Evolutionary conservation across 2,888 invertebrate genomes (phyloP).

Genomic region (Andrena praecox): DNA sequence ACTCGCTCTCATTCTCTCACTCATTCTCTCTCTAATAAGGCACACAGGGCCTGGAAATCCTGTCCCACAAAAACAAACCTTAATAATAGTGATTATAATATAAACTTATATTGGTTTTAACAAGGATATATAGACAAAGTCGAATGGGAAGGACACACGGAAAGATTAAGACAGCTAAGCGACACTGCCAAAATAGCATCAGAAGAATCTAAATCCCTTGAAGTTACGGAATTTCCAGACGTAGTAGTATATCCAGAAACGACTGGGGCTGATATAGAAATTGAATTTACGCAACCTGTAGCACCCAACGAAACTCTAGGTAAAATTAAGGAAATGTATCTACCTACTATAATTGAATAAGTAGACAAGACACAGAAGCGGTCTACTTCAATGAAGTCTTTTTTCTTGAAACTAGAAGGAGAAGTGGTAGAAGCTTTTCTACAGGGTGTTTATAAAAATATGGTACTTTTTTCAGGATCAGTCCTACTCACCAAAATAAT

Average conservation of each 20-base stretch:
- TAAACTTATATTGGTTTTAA: slow-evolving; percentile 14
- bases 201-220: slow-evolving; percentile 72
- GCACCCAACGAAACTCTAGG: slow-evolving; percentile 28
- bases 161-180: slow-evolving; percentile 77
- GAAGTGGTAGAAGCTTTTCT: no score
- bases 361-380: no score
- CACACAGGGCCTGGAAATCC: no score
- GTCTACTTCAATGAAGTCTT: no score
- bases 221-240: slow-evolving; percentile 77
- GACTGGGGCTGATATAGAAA: slow-evolving; percentile 31
- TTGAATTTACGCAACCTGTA: neutral
- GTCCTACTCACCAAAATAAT: no score
- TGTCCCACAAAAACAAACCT: neutral
- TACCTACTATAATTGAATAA: no score
- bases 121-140: slow-evolving; percentile 77
- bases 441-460: no score
- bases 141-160: slow-evolving; percentile 82
- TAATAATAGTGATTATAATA: neutral
- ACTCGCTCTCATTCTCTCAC: no score
- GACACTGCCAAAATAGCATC: slow-evolving; percentile 77
- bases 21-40: no score
- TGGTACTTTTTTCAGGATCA: no score
- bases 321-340: slow-evolving; percentile 20
- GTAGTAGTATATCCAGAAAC: slow-evolving; percentile 78
- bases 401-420: no score